Base-by-base conservation (phyloP, 2,888 invertebrate species). In the Pseudococcus viburni region DNA sequence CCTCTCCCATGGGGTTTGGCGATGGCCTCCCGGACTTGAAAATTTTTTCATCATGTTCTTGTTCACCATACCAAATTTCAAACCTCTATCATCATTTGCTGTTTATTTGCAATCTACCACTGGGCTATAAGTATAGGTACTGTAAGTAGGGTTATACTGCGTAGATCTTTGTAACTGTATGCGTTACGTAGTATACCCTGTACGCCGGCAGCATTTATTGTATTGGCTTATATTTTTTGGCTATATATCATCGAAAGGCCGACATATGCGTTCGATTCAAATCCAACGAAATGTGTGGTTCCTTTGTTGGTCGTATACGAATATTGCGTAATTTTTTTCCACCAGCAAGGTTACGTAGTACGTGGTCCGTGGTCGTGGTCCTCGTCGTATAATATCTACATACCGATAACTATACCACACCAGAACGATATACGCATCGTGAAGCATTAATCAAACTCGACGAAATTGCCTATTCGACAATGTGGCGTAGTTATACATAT, bases 231-330 rank as follows among this genome's bases (percentile, higher is more conserved):
- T 80, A 80, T 80, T 73, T 77, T 80, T 80, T n/a, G 80, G 80
- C 42, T 17, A 80, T 80, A 80, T 80, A 80, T 80, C 80, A 80
- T 80, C n/a, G 46, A 80, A 80, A 80, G 80, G 80, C 80, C 80
- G 80, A 80, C 80, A 80, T 80, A 80, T 80, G 80, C 80, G 80
- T 42, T 80, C 73, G 73, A 73, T 80, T 80, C 42, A n/a, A 80
- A 42, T 80, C 46, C 80, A 42, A 42, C 46, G 80, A 80, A 80
- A n/a, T 39, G 42, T 39, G 73, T 12, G 80, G 42, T 42, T 80
- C 80, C 46, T 80, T 80, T 80, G 42, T 42, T 42, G 12, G 68
- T 6, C 68, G 68, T 33, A 33, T 73, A 12, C 68, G 59, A 19
- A 73, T 80, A 80, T 80, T 80, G 80, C 42, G 42, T 80, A 80